A percentile compares a stretch with the other conserved stretches of the same genome.
phyloP scores from a whole-genome alignment of 2,888 invertebrate species.

The Mimumesa dahlbomi region DNA sequence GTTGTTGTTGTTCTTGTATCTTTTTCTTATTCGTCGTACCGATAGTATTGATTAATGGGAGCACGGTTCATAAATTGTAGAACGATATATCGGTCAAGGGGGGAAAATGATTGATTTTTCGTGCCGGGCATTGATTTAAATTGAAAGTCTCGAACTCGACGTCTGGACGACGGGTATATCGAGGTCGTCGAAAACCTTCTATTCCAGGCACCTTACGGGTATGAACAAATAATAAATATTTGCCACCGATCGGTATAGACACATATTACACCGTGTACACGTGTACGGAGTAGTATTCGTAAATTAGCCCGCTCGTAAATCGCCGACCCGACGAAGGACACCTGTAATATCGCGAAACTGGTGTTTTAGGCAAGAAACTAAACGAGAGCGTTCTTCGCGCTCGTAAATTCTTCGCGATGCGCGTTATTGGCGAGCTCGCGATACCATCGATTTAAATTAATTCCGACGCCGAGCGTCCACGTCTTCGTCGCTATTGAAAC shows the following conservation, averaged over 20 bases:
- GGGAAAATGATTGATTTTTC: conserved; percentile 50
- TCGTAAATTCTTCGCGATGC: conserved; percentile 53
- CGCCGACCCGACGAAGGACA: too few relatives aligned
- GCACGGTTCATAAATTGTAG: conserved; percentile 57
- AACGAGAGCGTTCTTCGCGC: conserved; percentile 33
- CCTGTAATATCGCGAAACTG: too few relatives aligned
- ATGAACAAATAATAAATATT: background rate
- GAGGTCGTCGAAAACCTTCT: background rate
- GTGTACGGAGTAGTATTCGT: background rate
- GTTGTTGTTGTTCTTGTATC: background rate
- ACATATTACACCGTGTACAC: too few relatives aligned
- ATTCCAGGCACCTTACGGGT: background rate
- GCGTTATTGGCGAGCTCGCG: conserved; percentile 43
- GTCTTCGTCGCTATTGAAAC: conserved; percentile 30
- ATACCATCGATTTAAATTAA: conserved; percentile 56
- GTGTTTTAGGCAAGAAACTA: too few relatives aligned
- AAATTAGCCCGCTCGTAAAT: background rate
- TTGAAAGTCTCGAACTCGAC: conserved; percentile 36
- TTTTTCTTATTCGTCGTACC: background rate
- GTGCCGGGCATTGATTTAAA: conserved; percentile 45
- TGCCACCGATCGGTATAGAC: too few relatives aligned
- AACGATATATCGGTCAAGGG: conserved; percentile 48
- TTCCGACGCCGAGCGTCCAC: conserved; percentile 40
- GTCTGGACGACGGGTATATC: background rate
- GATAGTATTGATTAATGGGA: conserved; percentile 63